Percentiles rank a stretch among this genome's conserved stretches.
These are phyloP conservation scores for Ceyx melanurus DNA, from an alignment of 2,113 vertebrate genomes.

Conservation along the genomic window DNA sequence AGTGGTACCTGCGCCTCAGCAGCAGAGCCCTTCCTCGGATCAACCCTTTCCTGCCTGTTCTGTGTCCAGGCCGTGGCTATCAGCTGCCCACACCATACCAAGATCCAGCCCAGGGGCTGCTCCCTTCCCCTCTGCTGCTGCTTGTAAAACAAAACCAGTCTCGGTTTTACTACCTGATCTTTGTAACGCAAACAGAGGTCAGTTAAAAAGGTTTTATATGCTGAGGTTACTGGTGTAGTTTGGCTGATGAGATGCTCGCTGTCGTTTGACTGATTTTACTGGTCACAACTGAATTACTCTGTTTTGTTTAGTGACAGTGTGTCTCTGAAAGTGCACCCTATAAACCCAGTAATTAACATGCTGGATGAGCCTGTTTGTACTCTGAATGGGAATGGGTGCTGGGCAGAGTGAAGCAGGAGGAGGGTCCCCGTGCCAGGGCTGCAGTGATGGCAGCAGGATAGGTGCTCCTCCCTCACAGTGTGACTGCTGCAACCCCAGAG, in stretches of 20 bases:
- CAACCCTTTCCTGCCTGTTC: rapidly evolving
- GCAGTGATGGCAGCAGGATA: not conserved
- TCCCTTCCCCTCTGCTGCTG: not conserved
- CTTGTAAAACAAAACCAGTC: conserved; percentile 54
- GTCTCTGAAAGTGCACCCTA: not conserved
- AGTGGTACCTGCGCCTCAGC: rapidly evolving
- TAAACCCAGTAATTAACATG: not conserved
- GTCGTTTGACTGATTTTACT: not conserved
- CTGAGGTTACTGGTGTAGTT: not conserved
- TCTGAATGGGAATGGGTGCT: rapidly evolving
- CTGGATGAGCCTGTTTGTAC: not conserved
- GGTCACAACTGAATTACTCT: not conserved
- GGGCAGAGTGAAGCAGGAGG: not conserved
- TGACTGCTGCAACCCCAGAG: not conserved
- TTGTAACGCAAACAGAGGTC: conserved; percentile 57
- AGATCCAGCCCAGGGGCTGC: not conserved
- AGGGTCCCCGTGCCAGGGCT: rapidly evolving
- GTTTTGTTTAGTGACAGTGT: not conserved
- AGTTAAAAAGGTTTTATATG: not conserved
- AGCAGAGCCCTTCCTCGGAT: rapidly evolving
- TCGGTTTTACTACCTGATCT: conserved; percentile 51
- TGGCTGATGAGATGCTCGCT: not conserved
- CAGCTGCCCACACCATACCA: not conserved
- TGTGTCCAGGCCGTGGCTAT: not conserved
- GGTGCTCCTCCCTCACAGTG: not conserved